Evolutionary conservation across 2,113 vertebrate genomes (phyloP).

Genomic region (Scopus umbretta): DNA sequence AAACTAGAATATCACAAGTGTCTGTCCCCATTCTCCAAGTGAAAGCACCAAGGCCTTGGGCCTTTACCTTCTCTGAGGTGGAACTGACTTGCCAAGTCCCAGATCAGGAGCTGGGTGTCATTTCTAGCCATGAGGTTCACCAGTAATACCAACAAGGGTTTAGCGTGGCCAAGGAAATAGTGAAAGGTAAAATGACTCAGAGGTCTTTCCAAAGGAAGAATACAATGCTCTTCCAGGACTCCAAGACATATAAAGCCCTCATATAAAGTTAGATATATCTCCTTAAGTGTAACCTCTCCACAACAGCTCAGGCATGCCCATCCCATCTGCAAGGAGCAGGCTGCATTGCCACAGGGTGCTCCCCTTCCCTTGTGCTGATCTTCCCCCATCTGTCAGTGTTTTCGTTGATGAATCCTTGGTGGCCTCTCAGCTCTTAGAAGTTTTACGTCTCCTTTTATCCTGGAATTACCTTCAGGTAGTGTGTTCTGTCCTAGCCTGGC

Average conservation of each 20-base stretch:
- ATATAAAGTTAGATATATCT: not conserved
- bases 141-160: not conserved
- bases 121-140: not conserved
- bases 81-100: not conserved
- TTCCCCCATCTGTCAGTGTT: not conserved
- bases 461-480: not conserved
- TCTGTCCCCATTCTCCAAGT: not conserved
- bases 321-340: not conserved
- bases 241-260: not conserved
- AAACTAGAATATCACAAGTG: not conserved
- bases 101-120: fast-evolving
- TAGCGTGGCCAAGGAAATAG: not conserved
- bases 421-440: not conserved
- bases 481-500: not conserved
- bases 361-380: not conserved
- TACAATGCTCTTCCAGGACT: not conserved
- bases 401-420: not conserved
- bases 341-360: not conserved
- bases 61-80: not conserved
- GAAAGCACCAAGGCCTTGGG: not conserved
- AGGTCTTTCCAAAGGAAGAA: not conserved
- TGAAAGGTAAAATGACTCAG: not conserved
- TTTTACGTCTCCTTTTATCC: not conserved
- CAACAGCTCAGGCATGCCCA: not conserved
- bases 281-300: not conserved